Percentiles rank a stretch among this genome's conserved stretches.
Conservation (phyloP, 2,797 vertebrate species). For the Micromesistius poutassou region DNA sequence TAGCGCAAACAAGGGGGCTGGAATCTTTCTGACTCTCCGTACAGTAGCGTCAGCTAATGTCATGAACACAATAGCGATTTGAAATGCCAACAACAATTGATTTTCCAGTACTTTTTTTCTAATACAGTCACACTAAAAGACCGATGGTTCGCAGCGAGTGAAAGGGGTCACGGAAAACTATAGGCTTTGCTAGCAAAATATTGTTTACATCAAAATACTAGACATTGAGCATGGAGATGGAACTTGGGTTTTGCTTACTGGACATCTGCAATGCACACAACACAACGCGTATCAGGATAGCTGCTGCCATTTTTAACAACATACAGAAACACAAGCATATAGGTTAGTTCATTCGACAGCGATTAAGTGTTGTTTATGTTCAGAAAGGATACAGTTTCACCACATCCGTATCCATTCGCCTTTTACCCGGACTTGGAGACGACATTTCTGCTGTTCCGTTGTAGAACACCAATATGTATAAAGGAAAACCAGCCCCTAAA, state of each 20-base stretch:
- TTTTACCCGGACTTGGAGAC: constrained; percentile 95
- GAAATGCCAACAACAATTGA: no score
- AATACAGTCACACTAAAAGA: not conserved
- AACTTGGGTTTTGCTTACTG: constrained; percentile 23
- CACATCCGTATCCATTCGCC: constrained; percentile 98
- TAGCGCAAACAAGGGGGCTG: no score
- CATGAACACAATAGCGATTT: no score
- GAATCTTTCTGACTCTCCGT: no score
- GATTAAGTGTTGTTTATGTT: constrained; percentile 34
- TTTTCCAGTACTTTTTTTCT: no score
- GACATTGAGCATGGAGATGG: constrained; percentile 55
- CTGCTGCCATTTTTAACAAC: no score
- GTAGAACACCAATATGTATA: not conserved
- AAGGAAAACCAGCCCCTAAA: constrained; percentile 65
- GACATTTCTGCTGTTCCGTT: constrained; percentile 84
- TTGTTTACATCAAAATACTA: constrained; percentile 70
- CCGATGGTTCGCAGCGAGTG: not conserved
- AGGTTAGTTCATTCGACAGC: no score
- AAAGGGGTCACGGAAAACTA: constrained; percentile 35
- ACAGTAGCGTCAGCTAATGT: no score
- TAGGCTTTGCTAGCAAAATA: constrained; percentile 70
- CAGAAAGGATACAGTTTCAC: constrained; percentile 96
- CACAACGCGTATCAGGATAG: constrained; percentile 5
- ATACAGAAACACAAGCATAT: no score
- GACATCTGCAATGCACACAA: constrained; percentile 16